Evolutionary conservation across 2,113 vertebrate genomes (phyloP), one percentile per base, ranked within the genome.

Genomic region (Sylvietta virens): DNA sequence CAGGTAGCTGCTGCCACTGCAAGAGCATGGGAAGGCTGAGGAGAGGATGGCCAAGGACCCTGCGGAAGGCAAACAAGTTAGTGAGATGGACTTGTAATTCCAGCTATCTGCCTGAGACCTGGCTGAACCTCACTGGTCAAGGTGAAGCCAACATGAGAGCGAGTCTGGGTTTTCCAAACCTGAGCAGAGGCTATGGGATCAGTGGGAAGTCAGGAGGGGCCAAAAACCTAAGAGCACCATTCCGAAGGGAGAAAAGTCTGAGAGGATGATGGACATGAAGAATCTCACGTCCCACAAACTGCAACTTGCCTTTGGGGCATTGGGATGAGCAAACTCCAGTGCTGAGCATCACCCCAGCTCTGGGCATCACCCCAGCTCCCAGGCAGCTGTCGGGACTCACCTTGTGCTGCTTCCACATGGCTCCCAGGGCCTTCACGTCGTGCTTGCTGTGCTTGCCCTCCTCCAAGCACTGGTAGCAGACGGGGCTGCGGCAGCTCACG

Each of bases 381-480:
- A 5, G 26, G 6, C 9, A 3, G 33, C 58, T 1, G 7, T 3
- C 6, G 17, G 18, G 18, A 40, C 98, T 97, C 97, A 99, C 99
- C 98, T 99, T 99, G 98, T 99, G 99, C 77, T 99, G 99, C 91
- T 99, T 99, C 99, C 99, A 99, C 98, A 99, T 97, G 92, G 98
- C 98, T 1, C 99, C 98, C 95, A 99, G 97, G 4, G 99, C 98
- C 92, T 98, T 99, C 67, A 99, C 98, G 61, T 99, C 99, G 94
- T 99, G 99, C 76, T 99, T 98, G 86, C 92, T 74, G 94, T 99
- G 99, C 78, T 98, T 98, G 48, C 99, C 99, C 51, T 99, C 99
- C 92, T 99, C 99, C 96, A 99, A 96, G 95, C 99, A 99, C 97
- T 98, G 98, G 91, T 97, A 98, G 85, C 99, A 99, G 79, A 99